Conservation (phyloP, 2,113 vertebrate genomes). For the Brachypteracias leptosomus region DNA sequence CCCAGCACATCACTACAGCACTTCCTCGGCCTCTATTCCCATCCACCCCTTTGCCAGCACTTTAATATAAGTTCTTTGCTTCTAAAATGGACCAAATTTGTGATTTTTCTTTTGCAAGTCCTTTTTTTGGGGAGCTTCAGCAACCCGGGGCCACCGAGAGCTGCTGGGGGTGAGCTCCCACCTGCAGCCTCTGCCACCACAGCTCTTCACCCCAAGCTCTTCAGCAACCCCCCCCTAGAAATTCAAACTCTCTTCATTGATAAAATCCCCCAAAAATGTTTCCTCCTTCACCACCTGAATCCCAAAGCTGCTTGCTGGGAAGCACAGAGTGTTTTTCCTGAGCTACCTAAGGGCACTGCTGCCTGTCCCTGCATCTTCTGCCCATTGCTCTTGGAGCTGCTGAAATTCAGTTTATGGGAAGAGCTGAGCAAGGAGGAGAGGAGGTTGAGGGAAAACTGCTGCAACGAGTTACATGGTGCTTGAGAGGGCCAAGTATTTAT, state of each 20-base stretch:
- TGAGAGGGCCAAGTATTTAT: neutral
- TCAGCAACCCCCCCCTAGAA: neutral
- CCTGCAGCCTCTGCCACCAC: neutral
- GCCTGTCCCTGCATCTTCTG: neutral
- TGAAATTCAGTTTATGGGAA: neutral
- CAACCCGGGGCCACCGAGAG: neutral
- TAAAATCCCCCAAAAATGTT: neutral
- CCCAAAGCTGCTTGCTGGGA: neutral
- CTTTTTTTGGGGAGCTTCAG: neutral
- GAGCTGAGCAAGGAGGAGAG: neutral
- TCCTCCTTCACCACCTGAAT: neutral
- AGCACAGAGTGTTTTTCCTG: accelerated
- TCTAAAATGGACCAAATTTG: neutral
- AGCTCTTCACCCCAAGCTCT: neutral
- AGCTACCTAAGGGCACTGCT: accelerated
- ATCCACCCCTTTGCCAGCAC: neutral
- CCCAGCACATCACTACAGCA: neutral
- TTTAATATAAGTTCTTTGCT: neutral
- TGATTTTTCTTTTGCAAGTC: neutral
- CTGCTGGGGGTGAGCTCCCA: neutral
- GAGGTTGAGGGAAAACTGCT: neutral
- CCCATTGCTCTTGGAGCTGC: neutral
- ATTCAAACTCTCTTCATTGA: neutral
- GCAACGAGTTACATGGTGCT: neutral
- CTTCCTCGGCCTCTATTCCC: neutral